phyloP scores from a whole-genome alignment of 2,113 vertebrate species.

The Melanocharis versteri region DNA sequence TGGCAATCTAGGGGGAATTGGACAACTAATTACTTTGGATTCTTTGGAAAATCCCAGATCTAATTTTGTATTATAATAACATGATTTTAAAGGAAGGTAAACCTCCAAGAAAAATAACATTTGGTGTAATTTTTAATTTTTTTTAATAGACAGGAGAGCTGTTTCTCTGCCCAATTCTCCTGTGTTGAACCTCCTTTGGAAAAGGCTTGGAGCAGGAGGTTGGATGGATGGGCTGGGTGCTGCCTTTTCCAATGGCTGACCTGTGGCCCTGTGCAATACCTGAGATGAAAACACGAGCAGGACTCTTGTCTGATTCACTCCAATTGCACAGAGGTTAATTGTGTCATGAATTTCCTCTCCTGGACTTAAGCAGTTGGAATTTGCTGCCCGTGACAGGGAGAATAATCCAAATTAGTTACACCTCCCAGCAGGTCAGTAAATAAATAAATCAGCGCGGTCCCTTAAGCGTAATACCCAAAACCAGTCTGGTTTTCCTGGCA shows the following conservation, averaged over 20 bases:
- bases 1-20: background rate
- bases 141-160: background rate
- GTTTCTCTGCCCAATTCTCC: accelerated
- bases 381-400: background rate
- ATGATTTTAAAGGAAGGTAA: background rate
- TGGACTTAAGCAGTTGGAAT: background rate
- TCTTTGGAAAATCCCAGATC: constrained; percentile 38
- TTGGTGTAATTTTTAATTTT: background rate
- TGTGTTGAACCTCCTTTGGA: background rate
- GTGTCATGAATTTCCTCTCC: background rate
- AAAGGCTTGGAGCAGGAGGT: background rate
- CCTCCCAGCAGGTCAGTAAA: constrained; percentile 30
- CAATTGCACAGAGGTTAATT: background rate
- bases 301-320: background rate
- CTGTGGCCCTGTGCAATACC: background rate
- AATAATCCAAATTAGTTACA: constrained; percentile 34
- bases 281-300: background rate
- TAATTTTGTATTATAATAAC: constrained; percentile 31
- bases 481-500: background rate
- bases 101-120: background rate
- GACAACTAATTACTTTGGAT: constrained; percentile 39
- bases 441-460: constrained; percentile 28
- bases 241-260: background rate
- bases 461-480: background rate
- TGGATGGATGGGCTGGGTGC: background rate